These are phyloP conservation scores for Novumbra hubbsi DNA, from an alignment of 2,797 vertebrate species.

Conservation along the genomic window DNA sequence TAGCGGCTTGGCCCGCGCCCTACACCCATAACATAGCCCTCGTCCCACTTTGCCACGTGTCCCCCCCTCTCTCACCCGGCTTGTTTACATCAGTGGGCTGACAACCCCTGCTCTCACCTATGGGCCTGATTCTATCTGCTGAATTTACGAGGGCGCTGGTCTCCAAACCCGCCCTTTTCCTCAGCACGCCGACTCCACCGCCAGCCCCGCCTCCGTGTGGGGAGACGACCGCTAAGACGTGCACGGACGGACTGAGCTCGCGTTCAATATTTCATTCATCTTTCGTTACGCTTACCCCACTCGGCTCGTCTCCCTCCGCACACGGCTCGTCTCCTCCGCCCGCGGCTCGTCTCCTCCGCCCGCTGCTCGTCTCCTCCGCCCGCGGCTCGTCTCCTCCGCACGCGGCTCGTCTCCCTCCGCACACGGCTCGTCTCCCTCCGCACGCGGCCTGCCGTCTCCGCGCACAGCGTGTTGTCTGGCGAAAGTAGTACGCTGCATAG, in stretches of 20 bases:
- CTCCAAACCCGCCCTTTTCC: not conserved
- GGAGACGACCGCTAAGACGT: not conserved
- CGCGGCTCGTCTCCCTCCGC: not conserved
- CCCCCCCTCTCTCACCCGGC: constrained; percentile 41
- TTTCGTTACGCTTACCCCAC: not conserved
- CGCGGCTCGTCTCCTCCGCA: too few species aligned
- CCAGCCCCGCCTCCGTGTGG: not conserved
- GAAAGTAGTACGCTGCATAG: not conserved
- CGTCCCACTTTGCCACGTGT: not conserved
- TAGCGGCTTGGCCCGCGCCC: not conserved
- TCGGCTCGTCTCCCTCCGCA: not conserved
- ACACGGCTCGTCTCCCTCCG: not conserved
- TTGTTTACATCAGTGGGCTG: constrained; percentile 61
- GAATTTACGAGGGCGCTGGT: constrained; percentile 46
- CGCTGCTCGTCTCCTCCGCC: not conserved
- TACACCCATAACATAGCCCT: constrained; percentile 54
- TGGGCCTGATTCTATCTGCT: constrained; percentile 48
- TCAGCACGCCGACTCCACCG: constrained; percentile 22
- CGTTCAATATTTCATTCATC: not conserved
- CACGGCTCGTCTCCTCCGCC: not conserved
- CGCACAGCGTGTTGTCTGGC: too few species aligned
- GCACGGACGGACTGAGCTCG: constrained; percentile 11
- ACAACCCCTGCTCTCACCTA: constrained; percentile 52
- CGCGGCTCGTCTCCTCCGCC: too few species aligned
- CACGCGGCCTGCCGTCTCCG: not conserved